Evolutionary conservation across 2,888 invertebrate genomes (phyloP).

Genomic region (Sphinx pinastri): DNA sequence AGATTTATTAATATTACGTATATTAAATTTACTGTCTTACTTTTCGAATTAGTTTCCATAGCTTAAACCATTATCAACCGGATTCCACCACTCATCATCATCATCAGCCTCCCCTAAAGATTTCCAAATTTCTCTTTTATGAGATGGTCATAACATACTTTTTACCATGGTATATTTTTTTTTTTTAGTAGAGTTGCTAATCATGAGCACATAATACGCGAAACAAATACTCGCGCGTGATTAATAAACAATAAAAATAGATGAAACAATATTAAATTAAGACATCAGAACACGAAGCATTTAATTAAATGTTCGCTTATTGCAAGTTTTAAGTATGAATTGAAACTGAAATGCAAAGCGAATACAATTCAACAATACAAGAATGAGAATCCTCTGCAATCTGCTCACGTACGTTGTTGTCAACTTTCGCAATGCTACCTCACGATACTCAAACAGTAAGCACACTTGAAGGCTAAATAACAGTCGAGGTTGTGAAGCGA

Average conservation of each 20-base stretch:
- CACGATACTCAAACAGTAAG: conserved; percentile 72
- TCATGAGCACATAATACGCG: no score
- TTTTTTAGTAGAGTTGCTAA: no score
- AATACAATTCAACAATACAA: conserved; percentile 52
- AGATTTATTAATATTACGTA: no score
- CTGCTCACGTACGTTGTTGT: conserved; percentile 76
- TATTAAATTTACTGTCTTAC: no score
- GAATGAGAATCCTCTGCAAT: conserved; percentile 67
- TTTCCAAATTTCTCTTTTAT: no score
- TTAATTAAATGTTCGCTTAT: conserved; percentile 24
- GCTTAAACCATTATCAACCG: no score
- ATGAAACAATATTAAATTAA: neutral
- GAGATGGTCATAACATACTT: no score
- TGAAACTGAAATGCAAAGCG: conserved; percentile 66
- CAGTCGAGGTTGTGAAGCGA: conserved; percentile 60
- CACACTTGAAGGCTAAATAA: conserved; percentile 74
- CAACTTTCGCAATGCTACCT: conserved; percentile 82
- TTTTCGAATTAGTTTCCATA: no score
- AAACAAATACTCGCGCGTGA: no score
- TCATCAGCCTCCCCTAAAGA: no score
- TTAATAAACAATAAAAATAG: neutral
- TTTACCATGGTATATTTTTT: no score
- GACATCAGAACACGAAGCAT: conserved; percentile 8
- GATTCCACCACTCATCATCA: no score
- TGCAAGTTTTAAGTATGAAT: conserved; percentile 56